These are phyloP conservation scores for Conus betulinus DNA, from an alignment of 1,140 invertebrate species.

Conservation along the genomic window DNA sequence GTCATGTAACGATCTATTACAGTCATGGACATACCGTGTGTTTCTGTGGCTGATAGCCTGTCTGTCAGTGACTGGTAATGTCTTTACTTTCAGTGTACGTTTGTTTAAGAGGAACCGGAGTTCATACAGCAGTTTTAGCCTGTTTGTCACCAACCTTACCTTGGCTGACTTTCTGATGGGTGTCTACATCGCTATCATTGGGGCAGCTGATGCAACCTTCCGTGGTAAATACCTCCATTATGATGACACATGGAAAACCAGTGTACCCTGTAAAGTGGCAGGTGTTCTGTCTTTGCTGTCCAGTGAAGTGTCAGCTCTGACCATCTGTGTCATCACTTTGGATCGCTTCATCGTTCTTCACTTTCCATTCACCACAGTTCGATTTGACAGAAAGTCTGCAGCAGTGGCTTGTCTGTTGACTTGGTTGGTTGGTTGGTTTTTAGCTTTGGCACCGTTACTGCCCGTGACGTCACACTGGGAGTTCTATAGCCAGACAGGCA, in stretches of 20 bases:
- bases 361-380: not conserved
- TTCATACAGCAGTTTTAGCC: not conserved
- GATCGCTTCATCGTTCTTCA: not conserved
- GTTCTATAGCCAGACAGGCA: not conserved
- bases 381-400: not conserved
- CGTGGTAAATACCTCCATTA: not conserved
- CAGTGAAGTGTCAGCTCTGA: not conserved
- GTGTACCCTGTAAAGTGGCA: not conserved
- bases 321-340: not conserved
- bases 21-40: not conserved
- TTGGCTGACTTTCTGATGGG: not conserved
- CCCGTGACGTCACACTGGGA: not conserved
- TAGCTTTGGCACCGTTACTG: not conserved
- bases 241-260: not conserved
- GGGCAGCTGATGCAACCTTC: not conserved
- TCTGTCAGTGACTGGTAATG: not conserved
- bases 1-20: not conserved
- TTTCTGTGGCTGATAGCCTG: not conserved
- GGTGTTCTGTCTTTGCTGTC: not conserved
- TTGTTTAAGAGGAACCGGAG: not conserved
- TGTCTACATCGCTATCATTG: not conserved
- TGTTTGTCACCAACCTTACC: not conserved
- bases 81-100: not conserved
- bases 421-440: not conserved
- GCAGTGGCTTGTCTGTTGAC: not conserved